Evolutionary conservation across 2,113 vertebrate species (phyloP).

Genomic region (Cichladusa arquata): DNA sequence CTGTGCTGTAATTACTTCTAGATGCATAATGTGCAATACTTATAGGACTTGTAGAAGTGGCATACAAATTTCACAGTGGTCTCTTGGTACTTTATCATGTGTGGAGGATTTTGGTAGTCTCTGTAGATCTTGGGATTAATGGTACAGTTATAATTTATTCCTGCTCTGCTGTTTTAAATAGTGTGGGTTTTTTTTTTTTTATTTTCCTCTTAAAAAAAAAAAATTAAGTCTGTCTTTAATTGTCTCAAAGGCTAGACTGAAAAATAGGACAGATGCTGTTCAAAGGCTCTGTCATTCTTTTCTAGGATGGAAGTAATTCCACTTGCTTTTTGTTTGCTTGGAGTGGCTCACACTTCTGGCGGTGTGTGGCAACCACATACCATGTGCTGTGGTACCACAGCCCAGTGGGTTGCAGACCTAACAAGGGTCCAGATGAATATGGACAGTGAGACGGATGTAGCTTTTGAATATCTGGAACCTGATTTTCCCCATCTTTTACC

Average conservation of each 20-base stretch:
- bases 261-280: conserved; percentile 20
- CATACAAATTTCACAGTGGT: conserved; percentile 13
- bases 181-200: accelerated
- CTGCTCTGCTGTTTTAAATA: not conserved
- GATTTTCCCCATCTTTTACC: not conserved
- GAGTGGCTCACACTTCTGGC: not conserved
- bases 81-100: conserved; percentile 17
- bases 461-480: not conserved
- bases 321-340: not conserved
- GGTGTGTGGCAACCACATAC: not conserved
- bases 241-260: not conserved
- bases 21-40: conserved; percentile 42
- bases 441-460: not conserved
- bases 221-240: not conserved
- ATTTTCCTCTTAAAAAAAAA: not conserved
- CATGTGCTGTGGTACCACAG: not conserved
- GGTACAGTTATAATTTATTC: not conserved
- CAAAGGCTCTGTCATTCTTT: not conserved
- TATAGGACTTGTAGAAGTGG: conserved; percentile 37
- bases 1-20: conserved; percentile 60
- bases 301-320: not conserved
- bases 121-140: conserved; percentile 5
- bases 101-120: conserved; percentile 37
- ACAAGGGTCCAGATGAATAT: not conserved
- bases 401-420: not conserved